Evolutionary conservation across 2,797 vertebrate species (phyloP).

Genomic region (Gallinago nigripennis): DNA sequence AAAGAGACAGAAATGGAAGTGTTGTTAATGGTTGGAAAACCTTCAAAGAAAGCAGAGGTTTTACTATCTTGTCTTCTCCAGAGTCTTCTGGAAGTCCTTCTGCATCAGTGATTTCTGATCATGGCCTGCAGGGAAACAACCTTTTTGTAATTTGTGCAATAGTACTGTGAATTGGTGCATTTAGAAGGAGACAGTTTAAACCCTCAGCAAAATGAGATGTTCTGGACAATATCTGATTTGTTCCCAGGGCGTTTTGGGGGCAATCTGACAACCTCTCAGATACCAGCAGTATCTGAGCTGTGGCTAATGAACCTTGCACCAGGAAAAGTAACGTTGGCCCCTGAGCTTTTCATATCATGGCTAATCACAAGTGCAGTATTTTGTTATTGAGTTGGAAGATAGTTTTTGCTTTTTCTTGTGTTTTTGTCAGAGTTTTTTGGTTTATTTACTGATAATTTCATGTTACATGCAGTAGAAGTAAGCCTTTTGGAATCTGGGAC

Average conservation of each 20-base stretch:
- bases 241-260: not conserved
- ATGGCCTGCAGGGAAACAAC: conserved; percentile 12
- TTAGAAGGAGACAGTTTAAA: not conserved
- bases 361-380: not conserved
- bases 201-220: conserved; percentile 8
- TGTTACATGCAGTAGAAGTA: not conserved
- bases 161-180: not conserved
- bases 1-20: not conserved
- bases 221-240: not conserved
- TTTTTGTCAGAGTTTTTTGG: not conserved
- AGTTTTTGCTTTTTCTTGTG: not conserved
- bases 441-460: not conserved
- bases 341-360: not conserved
- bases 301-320: not conserved
- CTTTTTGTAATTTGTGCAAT: not conserved
- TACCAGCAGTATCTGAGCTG: not conserved
- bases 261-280: not conserved
- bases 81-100: not conserved
- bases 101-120: conserved; percentile 15
- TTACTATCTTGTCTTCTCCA: not conserved
- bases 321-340: not conserved
- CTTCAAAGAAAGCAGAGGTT: not conserved
- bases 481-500: not conserved
- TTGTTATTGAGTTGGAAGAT: not conserved
- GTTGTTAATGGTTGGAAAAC: not conserved